phyloP scores from a whole-genome alignment of 2,113 vertebrate genomes.

The Trichechus manatus region DNA sequence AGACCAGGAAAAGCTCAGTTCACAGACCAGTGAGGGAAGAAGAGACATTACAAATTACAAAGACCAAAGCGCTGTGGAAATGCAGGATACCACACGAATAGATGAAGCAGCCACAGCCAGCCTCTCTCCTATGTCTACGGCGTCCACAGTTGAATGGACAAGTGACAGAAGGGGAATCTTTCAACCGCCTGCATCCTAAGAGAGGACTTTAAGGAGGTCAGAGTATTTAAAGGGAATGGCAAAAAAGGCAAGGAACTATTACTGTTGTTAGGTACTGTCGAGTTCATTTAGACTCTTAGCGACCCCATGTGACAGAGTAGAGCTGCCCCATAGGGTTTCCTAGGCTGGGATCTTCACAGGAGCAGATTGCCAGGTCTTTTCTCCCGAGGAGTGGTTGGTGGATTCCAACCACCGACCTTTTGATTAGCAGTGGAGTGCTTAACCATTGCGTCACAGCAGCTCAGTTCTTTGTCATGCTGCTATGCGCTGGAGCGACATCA shows the following conservation, averaged over 20 bases:
- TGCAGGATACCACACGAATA: background rate
- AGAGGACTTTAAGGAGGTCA: background rate
- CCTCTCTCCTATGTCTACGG: accelerated
- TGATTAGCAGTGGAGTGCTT: too few species aligned
- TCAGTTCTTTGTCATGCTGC: background rate
- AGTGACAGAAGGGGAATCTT: background rate
- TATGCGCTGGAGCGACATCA: background rate
- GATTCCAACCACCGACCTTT: too few species aligned
- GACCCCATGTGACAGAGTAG: background rate
- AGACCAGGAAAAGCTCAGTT: background rate
- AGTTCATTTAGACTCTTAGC: background rate
- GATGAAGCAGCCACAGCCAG: background rate
- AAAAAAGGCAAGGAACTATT: accelerated
- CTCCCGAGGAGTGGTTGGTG: too few species aligned
- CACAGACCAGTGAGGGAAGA: too few species aligned
- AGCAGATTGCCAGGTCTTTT: too few species aligned
- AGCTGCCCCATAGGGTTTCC: too few species aligned
- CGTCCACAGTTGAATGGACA: accelerated
- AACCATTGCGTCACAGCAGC: too few species aligned
- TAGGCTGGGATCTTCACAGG: background rate
- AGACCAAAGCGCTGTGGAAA: background rate
- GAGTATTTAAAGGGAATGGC: background rate
- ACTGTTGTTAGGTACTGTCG: background rate
- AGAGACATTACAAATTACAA: background rate
- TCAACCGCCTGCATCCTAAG: background rate